These are phyloP conservation scores for Phyllostomus discolor DNA, from an alignment of 2,113 vertebrate genomes.

Conservation along the genomic window DNA sequence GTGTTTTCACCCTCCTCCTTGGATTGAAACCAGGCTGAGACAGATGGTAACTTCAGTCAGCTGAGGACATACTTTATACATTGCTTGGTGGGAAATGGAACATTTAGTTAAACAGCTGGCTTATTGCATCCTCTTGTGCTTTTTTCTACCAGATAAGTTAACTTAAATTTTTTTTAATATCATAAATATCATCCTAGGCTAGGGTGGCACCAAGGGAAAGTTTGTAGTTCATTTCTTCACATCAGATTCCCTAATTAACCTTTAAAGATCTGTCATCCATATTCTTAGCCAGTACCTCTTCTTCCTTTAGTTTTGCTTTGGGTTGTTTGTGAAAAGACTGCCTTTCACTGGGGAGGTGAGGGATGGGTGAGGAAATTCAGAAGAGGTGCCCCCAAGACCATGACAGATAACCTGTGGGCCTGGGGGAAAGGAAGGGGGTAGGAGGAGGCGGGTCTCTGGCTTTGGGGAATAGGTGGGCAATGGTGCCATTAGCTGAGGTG, in stretches of 20 bases:
- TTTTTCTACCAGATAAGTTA: background rate
- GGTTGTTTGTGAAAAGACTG: background rate
- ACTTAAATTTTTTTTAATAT: background rate
- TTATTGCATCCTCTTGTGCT: background rate
- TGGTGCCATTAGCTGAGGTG: background rate
- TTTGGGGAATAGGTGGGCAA: background rate
- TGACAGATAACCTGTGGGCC: background rate
- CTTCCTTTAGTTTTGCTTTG: background rate
- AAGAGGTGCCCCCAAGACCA: background rate
- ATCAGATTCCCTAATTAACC: background rate
- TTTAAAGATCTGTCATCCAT: background rate
- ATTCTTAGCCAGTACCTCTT: background rate
- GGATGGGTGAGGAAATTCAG: background rate
- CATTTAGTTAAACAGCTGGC: background rate
- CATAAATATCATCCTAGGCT: background rate
- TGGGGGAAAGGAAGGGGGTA: rapidly evolving
- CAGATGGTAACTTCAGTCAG: background rate
- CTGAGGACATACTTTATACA: background rate
- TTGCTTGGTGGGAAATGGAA: background rate
- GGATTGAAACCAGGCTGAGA: background rate
- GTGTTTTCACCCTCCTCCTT: background rate
- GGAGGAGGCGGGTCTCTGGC: background rate
- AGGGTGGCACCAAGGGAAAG: background rate
- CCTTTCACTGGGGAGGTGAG: background rate
- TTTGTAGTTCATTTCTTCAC: background rate